Base-by-base conservation (phyloP, 2,888 invertebrate genomes). In the Gerris lacustris region DNA sequence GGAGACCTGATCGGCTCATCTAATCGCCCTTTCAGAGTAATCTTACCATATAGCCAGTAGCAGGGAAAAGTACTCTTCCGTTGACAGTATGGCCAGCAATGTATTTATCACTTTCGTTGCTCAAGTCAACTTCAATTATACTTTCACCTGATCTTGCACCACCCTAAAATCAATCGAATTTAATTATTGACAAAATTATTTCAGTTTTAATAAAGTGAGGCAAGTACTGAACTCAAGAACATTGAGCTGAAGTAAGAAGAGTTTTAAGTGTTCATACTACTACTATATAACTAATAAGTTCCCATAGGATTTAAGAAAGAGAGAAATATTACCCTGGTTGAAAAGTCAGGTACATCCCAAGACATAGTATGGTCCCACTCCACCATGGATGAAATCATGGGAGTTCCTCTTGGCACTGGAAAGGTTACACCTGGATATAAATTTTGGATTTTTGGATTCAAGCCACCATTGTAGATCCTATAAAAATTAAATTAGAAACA, bases 61-160 rank as follows among this genome's bases (percentile, higher is more conserved):
- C 96, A 18, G 97, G 97, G 84, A 93, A 97, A 43, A 97, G 84
- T 69, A 96, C 86, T 78, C 96, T 86, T 44, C 96, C 97, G 82
- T 97, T 96, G 78, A 97, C 96, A 71, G 87, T 86, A 80, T 97
- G 98, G 0, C 95, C 96, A 69, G 86, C 82, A 72, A 95, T 80
- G 82, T 87, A 94, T 67, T 87, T 83, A 79, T 92, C 88, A 44
- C 86, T 85, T 76, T 89, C 86, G 77, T 88, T 89, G 71, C 87
- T 84, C 44, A 93, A 81, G 81, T 92, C 89, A 69, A 89, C 81
- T 79, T 92, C 91, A 73, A 92, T 81, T n/a, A 91, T 82, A 75
- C 87, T 86, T 82, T 93, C 92, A 18, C 92, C 92, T 67, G 90
- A 86, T 74, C 87, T 84, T 31, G 83, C 79, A 5, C 82, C 81